These are phyloP conservation scores for Luehdorfia chinensis DNA, from an alignment of 1,140 invertebrate genomes.

Conservation along the genomic window DNA sequence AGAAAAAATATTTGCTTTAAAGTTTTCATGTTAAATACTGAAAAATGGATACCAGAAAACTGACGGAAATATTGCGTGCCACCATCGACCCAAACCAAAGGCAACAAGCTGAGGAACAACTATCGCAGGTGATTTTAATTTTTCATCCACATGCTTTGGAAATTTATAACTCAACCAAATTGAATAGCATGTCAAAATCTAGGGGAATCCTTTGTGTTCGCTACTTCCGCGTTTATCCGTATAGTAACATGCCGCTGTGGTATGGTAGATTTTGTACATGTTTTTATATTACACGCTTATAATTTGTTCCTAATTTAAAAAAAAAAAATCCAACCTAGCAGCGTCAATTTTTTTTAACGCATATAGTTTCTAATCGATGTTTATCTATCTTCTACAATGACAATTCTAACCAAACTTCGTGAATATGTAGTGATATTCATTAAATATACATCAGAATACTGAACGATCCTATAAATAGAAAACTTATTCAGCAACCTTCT, in stretches of 20 bases:
- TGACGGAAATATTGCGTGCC: conserved; percentile 91
- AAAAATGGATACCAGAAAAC: conserved; percentile 89
- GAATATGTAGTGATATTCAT: too few species aligned
- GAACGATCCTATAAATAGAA: too few species aligned
- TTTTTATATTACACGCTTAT: too few species aligned
- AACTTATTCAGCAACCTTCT: too few species aligned
- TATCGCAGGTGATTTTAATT: conserved; percentile 71
- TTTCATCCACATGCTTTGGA: conserved; percentile 55
- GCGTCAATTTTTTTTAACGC: too few species aligned
- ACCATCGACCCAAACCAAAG: conserved; percentile 94
- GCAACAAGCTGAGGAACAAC: conserved; percentile 94
- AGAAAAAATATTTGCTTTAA: conserved; percentile 35
- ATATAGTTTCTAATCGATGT: too few species aligned
- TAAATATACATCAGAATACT: too few species aligned
- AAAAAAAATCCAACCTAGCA: too few species aligned
- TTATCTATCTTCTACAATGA: too few species aligned
- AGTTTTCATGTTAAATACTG: conserved; percentile 44
- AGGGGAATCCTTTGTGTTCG: conserved; percentile 26
- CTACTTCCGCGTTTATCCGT: conserved; percentile 22
- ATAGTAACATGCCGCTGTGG: conserved; percentile 40
- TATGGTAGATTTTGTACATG: too few species aligned
- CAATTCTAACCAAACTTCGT: too few species aligned
- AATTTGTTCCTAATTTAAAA: too few species aligned
- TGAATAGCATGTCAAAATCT: conserved; percentile 25
- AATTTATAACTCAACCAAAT: conserved; percentile 57